Percentiles rank a stretch among this genome's conserved stretches.
Conservation (phyloP, 2,797 vertebrate species). For the Leptodactylus fallax region DNA sequence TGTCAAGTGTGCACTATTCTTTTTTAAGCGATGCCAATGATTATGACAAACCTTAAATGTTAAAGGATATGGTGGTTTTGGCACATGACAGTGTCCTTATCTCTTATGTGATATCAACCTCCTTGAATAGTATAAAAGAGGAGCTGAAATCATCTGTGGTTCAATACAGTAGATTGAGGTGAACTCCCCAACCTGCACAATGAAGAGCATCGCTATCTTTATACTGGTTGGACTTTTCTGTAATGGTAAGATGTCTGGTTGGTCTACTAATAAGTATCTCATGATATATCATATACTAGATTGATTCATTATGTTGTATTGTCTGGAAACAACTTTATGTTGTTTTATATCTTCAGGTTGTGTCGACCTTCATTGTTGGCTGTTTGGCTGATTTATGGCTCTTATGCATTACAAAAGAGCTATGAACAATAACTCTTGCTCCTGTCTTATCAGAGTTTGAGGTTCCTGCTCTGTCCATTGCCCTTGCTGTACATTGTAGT, state of each 20-base stretch:
- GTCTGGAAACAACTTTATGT: no score
- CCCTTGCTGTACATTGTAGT: no score
- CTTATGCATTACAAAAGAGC: no score
- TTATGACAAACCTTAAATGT: not conserved
- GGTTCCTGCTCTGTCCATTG: no score
- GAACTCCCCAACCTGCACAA: not conserved
- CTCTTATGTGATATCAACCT: not conserved
- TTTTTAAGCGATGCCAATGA: not conserved
- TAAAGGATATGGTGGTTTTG: not conserved
- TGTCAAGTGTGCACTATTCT: not conserved
- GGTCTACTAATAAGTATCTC: not conserved
- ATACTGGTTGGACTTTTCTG: not conserved
- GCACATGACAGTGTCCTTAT: not conserved
- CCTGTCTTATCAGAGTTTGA: no score
- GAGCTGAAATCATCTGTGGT: not conserved
- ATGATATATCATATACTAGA: no score
- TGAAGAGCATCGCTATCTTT: constrained; percentile 15
- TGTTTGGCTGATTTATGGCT: no score
- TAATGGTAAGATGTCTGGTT: not conserved
- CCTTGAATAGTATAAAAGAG: not conserved
- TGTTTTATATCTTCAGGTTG: no score
- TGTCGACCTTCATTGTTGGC: no score
- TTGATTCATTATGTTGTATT: no score
- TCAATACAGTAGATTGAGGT: not conserved
- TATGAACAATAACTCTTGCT: no score